phyloP scores from a whole-genome alignment of 2,113 vertebrate species.

The Anas platyrhynchos region DNA sequence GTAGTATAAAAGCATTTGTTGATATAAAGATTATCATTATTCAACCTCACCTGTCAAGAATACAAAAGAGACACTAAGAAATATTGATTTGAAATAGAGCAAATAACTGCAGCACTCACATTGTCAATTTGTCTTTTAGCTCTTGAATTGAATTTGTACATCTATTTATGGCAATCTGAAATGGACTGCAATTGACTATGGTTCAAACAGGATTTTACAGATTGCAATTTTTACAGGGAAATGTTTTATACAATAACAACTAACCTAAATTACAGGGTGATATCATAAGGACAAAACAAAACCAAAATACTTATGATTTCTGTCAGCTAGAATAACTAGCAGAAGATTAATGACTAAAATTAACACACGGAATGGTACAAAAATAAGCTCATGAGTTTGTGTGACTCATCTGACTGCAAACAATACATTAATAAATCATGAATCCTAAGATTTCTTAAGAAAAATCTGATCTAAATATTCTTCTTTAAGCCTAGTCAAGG shows the following conservation, averaged over 20 bases:
- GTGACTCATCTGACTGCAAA: constrained; percentile 33
- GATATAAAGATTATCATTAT: not conserved
- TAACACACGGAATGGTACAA: not conserved
- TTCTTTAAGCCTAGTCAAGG: not conserved
- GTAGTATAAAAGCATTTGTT: not conserved
- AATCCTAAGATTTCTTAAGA: not conserved
- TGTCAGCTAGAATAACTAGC: constrained; percentile 20
- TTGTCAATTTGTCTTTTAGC: not conserved
- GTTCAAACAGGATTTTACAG: not conserved
- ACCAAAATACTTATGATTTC: not conserved
- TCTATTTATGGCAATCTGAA: constrained; percentile 2
- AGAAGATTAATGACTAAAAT: constrained; percentile 35
- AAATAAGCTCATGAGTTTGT: not conserved
- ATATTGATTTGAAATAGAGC: constrained; percentile 17
- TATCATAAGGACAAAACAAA: constrained; percentile 28
- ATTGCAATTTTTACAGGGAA: not conserved
- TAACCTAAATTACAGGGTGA: not conserved
- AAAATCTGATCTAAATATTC: not conserved
- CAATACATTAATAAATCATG: constrained; percentile 10
- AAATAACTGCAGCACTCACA: constrained; percentile 11
- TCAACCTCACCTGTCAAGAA: not conserved
- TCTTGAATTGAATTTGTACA: not conserved
- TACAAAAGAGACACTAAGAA: constrained; percentile 5
- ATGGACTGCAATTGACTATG: constrained; percentile 8
- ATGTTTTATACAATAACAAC: constrained; percentile 27